Base-by-base conservation (phyloP, 2,888 invertebrate species). In the Tetrapedia diversipes region DNA sequence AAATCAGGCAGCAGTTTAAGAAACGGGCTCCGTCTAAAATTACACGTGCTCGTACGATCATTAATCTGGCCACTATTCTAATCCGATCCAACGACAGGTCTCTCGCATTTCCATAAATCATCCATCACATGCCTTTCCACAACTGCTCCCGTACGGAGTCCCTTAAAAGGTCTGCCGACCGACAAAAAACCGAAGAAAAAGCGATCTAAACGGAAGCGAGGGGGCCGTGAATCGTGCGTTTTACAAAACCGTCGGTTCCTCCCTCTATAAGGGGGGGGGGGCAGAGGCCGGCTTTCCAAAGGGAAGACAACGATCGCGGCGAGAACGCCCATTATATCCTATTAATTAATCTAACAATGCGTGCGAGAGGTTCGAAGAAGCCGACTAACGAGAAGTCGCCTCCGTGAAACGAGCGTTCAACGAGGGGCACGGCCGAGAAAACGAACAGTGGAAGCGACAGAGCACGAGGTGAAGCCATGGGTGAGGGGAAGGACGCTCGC, bases 321-420 rank as follows among this genome's bases (percentile, higher is more conserved):
- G 82, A 77, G 81, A 82, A 81, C 82, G 77, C 77, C 79, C 77
- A 80, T 86, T 84, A 81, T 80, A 77, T 84, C 80, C 82, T 80
- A 84, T 86, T 86, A 84, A 86, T 86, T 86, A 84, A 82, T 83
- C 80, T 80, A 86, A 86, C 82, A 86, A 86, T 84, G 81, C 81
- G 77, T 61, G 86, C 78, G 80, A 79, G 84, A 86, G 76, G 75
- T 77, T 81, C 75, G 69, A 66, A 77, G 82, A 68, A 80, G 75
- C 78, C 83, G 74, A 61, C 80, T 86, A 86, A 86, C 81, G 81
- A 86, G 83, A 77, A n/a, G 53, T 79, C 57, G 63, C 61, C 65
- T 77, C 72, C 56, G 63, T 29, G 65, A 64, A 68, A 68, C 75
- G 78, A 47, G 57, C 63, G 56, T 43, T 57, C 64, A 8, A 43